Evolutionary conservation across 2,113 vertebrate genomes (phyloP).

Genomic region (rabbit (Oryctolagus cuniculus)): mOryCun1.1 NC_091437.1:16048501-16049000

Average conservation of each 20-base stretch:
- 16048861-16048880: conserved; percentile 78
- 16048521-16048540: conserved; percentile 11
- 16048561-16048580: conserved; percentile 50
- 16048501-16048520: conserved; percentile 50
- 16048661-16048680: conserved; percentile 73
- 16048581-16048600: conserved; percentile 77
- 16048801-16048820: neutral
- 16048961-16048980: conserved; percentile 4
- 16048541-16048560: neutral
- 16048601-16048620: conserved; percentile 69
- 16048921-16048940: neutral
- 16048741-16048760: neutral
- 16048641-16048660: conserved; percentile 76
- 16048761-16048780: conserved; percentile 27
- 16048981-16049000: conserved; percentile 32
- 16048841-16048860: conserved; percentile 67
- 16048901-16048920: conserved; percentile 73
- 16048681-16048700: conserved; percentile 63
- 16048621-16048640: conserved; percentile 81
- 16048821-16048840: conserved; percentile 63
- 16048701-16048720: neutral
- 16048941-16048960: conserved; percentile 76
- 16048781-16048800: conserved; percentile 41
- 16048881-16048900: conserved; percentile 66
- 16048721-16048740: neutral